phyloP scores from a whole-genome alignment of 2,797 vertebrate species.

The Sebastes hopkinsi region DNA sequence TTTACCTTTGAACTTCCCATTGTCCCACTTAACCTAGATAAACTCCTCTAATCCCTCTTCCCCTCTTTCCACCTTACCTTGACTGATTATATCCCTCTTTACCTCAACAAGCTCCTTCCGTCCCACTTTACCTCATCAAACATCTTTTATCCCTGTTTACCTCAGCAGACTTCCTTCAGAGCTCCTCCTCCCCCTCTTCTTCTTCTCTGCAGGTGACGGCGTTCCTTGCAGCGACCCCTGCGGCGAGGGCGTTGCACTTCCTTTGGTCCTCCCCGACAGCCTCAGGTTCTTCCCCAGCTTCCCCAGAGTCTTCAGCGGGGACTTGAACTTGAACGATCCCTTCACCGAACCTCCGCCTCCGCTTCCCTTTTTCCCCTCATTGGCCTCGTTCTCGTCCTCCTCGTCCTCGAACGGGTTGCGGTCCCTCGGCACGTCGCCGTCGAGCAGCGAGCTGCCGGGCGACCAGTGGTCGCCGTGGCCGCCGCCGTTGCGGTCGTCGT shows the following conservation, averaged over 20 bases:
- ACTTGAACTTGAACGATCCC: slow-evolving; percentile 77
- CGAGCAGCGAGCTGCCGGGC: slow-evolving; percentile 73
- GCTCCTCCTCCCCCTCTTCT: slow-evolving; percentile 85
- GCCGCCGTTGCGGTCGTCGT: slow-evolving; percentile 40
- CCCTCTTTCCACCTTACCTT: too few species aligned
- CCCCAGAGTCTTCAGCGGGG: slow-evolving; percentile 81
- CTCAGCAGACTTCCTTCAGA: slow-evolving; percentile 89
- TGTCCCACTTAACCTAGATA: too few species aligned
- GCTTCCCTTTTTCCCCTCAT: slow-evolving; percentile 77
- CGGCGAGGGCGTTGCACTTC: slow-evolving; percentile 64
- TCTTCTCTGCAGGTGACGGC: slow-evolving; percentile 74
- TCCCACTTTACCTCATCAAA: background rate
- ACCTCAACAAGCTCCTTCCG: too few species aligned
- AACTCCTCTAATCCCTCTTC: too few species aligned
- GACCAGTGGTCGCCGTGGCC: slow-evolving; percentile 69
- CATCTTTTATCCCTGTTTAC: slow-evolving; percentile 17
- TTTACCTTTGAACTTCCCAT: too few species aligned
- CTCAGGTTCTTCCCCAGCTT: slow-evolving; percentile 82
- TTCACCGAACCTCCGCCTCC: slow-evolving; percentile 68
- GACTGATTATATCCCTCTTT: background rate
- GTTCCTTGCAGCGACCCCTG: slow-evolving; percentile 72
- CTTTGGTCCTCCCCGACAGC: slow-evolving; percentile 73
- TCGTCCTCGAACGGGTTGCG: slow-evolving; percentile 85
- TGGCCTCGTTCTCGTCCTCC: slow-evolving; percentile 85
- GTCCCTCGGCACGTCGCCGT: slow-evolving; percentile 73